A percentile compares a stretch with the other conserved stretches of the same genome.
Evolutionary conservation across 2,113 vertebrate genomes (phyloP).

Genomic region (Lanius ludovicianus): DNA sequence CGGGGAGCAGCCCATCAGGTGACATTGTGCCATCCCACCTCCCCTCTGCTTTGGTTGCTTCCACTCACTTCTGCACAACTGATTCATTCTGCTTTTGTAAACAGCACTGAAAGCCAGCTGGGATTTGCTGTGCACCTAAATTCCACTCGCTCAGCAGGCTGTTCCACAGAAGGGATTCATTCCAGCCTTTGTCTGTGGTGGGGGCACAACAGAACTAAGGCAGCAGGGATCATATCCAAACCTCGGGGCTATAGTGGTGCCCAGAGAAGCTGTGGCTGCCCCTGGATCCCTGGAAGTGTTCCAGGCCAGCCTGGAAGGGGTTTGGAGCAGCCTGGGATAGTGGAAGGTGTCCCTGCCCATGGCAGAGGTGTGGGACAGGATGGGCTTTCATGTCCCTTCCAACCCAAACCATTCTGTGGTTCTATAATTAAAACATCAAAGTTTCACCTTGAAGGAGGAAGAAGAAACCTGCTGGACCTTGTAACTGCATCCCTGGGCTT

Average conservation of each 20-base stretch:
- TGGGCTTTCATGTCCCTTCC: not conserved
- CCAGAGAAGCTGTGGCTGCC: not conserved
- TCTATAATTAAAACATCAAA: not conserved
- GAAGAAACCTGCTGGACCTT: not conserved
- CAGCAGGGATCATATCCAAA: not conserved
- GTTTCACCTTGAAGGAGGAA: not conserved
- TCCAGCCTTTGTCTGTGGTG: not conserved
- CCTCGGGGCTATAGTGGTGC: not conserved
- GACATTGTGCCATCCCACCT: rapidly evolving
- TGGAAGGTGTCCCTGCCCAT: not conserved
- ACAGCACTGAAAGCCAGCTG: not conserved
- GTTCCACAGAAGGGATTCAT: not conserved
- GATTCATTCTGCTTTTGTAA: not conserved
- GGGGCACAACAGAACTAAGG: not conserved
- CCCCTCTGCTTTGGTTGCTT: not conserved
- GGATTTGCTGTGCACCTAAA: not conserved
- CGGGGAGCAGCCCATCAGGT: not conserved
- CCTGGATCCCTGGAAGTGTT: not conserved
- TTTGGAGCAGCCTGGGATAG: not conserved
- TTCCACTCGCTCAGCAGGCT: not conserved
- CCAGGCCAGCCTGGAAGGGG: not conserved
- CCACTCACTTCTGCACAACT: not conserved
- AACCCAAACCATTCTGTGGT: not conserved
- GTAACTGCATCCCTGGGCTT: not conserved
- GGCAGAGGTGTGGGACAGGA: not conserved